These are phyloP conservation scores for Zoanthus gigantus DNA, from an alignment of 92 coral and sea anemone species.

Conservation along the genomic window DNA sequence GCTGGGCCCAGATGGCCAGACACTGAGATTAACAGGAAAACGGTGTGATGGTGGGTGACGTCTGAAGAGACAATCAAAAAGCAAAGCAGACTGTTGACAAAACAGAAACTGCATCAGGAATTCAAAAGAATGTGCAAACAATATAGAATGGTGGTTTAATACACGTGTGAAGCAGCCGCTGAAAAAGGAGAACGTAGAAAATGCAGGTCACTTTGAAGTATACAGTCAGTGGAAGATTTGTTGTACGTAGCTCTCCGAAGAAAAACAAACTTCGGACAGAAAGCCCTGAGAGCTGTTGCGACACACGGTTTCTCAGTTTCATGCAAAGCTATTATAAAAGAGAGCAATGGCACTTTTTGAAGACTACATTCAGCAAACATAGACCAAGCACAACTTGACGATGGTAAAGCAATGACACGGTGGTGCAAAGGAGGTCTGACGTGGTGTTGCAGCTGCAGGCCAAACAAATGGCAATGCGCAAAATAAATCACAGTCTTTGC, in stretches of 20 bases:
- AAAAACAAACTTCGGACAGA: slow-evolving; percentile 26
- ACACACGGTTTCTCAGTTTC: slow-evolving; percentile 6
- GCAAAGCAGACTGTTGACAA: slow-evolving; percentile 20
- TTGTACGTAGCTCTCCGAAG: slow-evolving; percentile 2
- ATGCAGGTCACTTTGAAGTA: neutral
- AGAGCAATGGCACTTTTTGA: slow-evolving; percentile 23
- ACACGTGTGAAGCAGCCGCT: slow-evolving; percentile 11
- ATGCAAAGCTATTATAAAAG: neutral
- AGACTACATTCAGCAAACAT: slow-evolving; percentile 41
- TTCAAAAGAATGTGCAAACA: neutral
- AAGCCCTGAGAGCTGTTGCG: slow-evolving; percentile 26
- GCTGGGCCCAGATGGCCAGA: too few relatives aligned
- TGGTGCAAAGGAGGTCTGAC: slow-evolving; percentile 53
- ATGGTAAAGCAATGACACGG: slow-evolving; percentile 42
- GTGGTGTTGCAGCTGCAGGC: slow-evolving; percentile 29
- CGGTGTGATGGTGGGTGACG: slow-evolving; percentile 11
- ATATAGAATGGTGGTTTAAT: neutral
- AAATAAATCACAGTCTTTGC: neutral
- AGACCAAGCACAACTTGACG: slow-evolving; percentile 52
- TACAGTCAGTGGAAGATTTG: slow-evolving; percentile 28
- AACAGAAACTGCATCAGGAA: neutral
- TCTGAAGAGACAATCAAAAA: slow-evolving; percentile 47
- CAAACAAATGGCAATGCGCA: neutral
- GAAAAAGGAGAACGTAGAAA: slow-evolving; percentile 9
- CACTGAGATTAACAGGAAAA: neutral